These are phyloP conservation scores for Dryococelus australis DNA, from an alignment of 2,888 invertebrate genomes.

Conservation along the genomic window DNA sequence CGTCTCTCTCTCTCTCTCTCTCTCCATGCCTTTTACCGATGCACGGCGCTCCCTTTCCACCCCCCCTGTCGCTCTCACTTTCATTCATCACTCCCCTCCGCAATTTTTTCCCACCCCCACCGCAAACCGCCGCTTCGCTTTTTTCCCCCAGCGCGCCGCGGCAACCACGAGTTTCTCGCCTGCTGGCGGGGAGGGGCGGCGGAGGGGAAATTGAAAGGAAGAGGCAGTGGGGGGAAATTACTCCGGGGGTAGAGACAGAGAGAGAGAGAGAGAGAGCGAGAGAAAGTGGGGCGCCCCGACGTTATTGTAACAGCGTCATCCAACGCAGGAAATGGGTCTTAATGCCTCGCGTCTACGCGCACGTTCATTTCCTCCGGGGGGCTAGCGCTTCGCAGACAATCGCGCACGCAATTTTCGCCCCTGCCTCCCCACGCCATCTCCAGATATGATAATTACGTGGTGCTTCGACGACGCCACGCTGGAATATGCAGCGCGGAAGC, in stretches of 20 bases:
- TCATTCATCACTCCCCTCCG: not conserved
- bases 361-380: not conserved
- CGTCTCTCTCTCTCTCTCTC: not conserved
- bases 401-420: conserved; percentile 1
- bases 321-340: conserved; percentile 5
- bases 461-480: too few relatives aligned
- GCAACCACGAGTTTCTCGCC: not conserved
- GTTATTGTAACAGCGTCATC: conserved; percentile 16
- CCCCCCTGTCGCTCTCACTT: not conserved
- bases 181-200: not conserved
- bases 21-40: not conserved
- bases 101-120: not conserved
- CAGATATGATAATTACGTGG: not conserved
- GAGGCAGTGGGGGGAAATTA: not conserved
- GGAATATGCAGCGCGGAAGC: too few relatives aligned
- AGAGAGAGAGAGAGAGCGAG: not conserved
- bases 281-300: not conserved
- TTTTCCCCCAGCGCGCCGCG: not conserved
- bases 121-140: not conserved
- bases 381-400: not conserved
- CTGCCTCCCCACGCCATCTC: too few relatives aligned
- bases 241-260: not conserved
- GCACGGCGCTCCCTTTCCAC: not conserved
- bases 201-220: not conserved
- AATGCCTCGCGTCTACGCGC: not conserved